Evolutionary conservation across 2,797 vertebrate species (phyloP).

Genomic region (Sitta carolinensis): DNA sequence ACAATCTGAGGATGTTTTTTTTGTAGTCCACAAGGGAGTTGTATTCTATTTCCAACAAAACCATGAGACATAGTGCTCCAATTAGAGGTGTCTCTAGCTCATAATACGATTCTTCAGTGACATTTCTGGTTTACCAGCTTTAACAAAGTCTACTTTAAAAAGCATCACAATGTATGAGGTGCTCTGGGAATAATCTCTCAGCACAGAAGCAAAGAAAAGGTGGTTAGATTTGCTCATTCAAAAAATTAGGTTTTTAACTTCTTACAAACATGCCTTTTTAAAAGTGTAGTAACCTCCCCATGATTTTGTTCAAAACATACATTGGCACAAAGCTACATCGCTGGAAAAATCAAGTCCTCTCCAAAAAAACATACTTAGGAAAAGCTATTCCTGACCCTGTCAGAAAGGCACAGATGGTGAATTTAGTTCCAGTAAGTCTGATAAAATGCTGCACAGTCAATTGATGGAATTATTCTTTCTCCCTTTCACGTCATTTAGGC

Average conservation of each 20-base stretch:
- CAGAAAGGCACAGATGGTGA: slow-evolving; percentile 22
- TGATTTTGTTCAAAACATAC: neutral
- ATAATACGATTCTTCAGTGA: neutral
- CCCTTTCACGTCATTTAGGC: neutral
- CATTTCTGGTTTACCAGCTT: slow-evolving; percentile 10
- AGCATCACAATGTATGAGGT: neutral
- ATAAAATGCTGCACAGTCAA: neutral
- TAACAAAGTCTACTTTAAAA: neutral
- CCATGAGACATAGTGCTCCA: neutral
- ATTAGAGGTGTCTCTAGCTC: neutral
- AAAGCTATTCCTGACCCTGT: slow-evolving; percentile 1
- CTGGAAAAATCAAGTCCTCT: neutral
- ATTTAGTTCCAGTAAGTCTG: neutral
- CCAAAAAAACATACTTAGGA: neutral
- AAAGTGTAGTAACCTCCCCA: neutral
- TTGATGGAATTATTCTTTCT: slow-evolving; percentile 22
- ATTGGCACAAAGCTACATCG: neutral
- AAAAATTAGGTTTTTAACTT: neutral
- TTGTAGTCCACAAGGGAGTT: neutral
- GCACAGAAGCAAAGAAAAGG: neutral
- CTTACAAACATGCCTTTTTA: neutral
- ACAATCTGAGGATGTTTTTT: neutral
- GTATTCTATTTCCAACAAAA: neutral
- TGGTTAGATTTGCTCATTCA: neutral
- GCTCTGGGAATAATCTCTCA: neutral